Percentiles rank a stretch among this genome's conserved stretches.
Conservation (phyloP, 2,888 invertebrate genomes). For the Scaptomyza reducta region DNA sequence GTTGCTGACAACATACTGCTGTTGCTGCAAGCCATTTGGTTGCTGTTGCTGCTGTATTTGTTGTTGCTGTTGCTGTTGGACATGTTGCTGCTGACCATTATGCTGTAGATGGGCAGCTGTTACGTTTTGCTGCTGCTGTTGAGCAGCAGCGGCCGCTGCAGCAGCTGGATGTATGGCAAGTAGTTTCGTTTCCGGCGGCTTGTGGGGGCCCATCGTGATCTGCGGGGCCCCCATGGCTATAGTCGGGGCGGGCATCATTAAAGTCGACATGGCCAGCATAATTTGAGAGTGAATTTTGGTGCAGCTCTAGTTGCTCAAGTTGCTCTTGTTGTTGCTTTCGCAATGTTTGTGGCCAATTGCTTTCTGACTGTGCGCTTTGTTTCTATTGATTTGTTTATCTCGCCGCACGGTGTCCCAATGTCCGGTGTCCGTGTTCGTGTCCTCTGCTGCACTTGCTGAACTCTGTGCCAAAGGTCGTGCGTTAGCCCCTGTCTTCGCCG, state of each 20-base stretch:
- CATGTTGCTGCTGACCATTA: slow-evolving; percentile 74
- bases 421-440: slow-evolving; percentile 29
- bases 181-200: slow-evolving; percentile 84
- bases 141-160: slow-evolving; percentile 76
- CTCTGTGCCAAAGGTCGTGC: slow-evolving; percentile 77
- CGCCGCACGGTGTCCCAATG: slow-evolving; percentile 22
- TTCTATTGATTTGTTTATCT: slow-evolving; percentile 71
- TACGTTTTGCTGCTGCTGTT: slow-evolving; percentile 78
- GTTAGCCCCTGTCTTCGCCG: slow-evolving; percentile 76
- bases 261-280: slow-evolving; percentile 85
- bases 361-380: slow-evolving; percentile 44
- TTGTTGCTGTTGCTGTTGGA: slow-evolving; percentile 71
- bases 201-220: slow-evolving; percentile 84
- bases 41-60: slow-evolving; percentile 72
- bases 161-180: slow-evolving; percentile 84
- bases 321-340: slow-evolving; percentile 23
- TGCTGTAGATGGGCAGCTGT: slow-evolving; percentile 68
- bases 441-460: slow-evolving; percentile 63
- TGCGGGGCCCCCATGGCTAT: slow-evolving; percentile 84
- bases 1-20: slow-evolving; percentile 79
- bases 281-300: slow-evolving; percentile 81
- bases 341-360: slow-evolving; percentile 37
- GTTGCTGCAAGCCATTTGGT: slow-evolving; percentile 65
- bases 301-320: slow-evolving; percentile 23
- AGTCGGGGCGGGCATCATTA: slow-evolving; percentile 85